A percentile compares a stretch with the other conserved stretches of the same genome.
These are phyloP conservation scores for Drosophila repleta DNA, from an alignment of 1,140 invertebrate species.

Conservation along the genomic window DNA sequence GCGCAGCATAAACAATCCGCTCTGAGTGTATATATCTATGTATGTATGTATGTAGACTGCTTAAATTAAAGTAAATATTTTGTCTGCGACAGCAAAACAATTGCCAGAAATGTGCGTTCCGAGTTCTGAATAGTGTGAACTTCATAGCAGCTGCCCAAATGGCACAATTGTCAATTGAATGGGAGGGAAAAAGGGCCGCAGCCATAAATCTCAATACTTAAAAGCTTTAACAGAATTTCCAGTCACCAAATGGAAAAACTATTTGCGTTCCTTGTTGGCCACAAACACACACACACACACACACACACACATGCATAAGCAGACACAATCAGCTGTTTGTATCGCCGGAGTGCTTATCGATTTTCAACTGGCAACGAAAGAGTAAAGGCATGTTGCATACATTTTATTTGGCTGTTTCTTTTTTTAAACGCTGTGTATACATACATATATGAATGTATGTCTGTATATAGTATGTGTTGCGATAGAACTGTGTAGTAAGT, in stretches of 20 bases:
- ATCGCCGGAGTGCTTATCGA: constrained; percentile 58
- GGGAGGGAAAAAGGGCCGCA: constrained; percentile 8
- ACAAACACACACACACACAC: background rate
- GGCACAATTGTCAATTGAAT: constrained; percentile 44
- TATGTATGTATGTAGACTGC: background rate
- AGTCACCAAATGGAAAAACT: constrained; percentile 4
- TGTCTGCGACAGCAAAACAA: constrained; percentile 34
- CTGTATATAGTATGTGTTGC: constrained; percentile 16
- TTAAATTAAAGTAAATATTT: constrained; percentile 69
- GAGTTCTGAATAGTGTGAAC: constrained; percentile 2
- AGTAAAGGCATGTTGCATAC: constrained; percentile 64
- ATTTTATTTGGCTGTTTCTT: constrained; percentile 46
- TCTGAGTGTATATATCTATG: background rate
- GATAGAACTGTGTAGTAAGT: constrained; percentile 31
- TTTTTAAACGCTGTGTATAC: constrained; percentile 62
- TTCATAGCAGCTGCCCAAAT: constrained; percentile 14
- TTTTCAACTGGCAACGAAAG: constrained; percentile 45
- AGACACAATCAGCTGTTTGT: constrained; percentile 67
- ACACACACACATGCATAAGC: background rate
- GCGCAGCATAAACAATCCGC: constrained; percentile 5
- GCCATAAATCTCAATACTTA: constrained; percentile 68
- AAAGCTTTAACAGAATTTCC: constrained; percentile 20
- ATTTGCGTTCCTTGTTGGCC: constrained; percentile 6
- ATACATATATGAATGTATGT: background rate
- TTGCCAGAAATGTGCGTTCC: constrained; percentile 34